phyloP scores from a whole-genome alignment of 1,140 invertebrate genomes.

The Leptopilina boulardi region DNA sequence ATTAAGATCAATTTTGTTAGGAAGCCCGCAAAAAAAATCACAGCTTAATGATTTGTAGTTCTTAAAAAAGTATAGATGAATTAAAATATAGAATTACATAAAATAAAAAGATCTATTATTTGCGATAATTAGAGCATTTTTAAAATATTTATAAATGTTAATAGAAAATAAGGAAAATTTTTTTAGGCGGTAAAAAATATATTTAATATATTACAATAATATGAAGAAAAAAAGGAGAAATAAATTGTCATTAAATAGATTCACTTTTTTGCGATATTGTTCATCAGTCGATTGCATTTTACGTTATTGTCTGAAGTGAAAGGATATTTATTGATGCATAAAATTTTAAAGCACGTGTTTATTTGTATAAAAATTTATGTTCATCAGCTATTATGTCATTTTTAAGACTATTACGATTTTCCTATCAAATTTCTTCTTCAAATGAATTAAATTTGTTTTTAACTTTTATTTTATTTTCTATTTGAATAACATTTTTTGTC shows the following conservation, averaged over 20 bases:
- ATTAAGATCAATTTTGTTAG: not conserved
- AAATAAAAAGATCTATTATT: too few relatives aligned
- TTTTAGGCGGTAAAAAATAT: too few relatives aligned
- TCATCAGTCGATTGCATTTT: not conserved
- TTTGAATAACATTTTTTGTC: too few relatives aligned
- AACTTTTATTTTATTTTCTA: too few relatives aligned
- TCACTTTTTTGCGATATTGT: not conserved
- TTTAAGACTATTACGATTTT: not conserved
- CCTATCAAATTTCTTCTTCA: not conserved
- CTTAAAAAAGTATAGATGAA: too few relatives aligned
- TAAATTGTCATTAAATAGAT: not conserved
- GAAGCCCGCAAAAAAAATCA: too few relatives aligned
- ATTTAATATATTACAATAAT: not conserved
- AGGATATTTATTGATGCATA: constrained; percentile 15
- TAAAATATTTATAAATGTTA: too few relatives aligned
- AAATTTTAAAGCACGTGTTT: not conserved
- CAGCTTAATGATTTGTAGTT: too few relatives aligned
- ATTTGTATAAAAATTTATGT: not conserved
- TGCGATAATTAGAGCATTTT: too few relatives aligned
- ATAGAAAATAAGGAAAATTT: too few relatives aligned
- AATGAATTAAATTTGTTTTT: not conserved
- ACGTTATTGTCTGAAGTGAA: not conserved
- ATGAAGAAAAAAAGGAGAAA: too few relatives aligned
- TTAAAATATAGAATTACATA: too few relatives aligned
- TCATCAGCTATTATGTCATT: not conserved